Conservation (phyloP, 1,140 invertebrate species). For the Listronotus oregonensis region DNA sequence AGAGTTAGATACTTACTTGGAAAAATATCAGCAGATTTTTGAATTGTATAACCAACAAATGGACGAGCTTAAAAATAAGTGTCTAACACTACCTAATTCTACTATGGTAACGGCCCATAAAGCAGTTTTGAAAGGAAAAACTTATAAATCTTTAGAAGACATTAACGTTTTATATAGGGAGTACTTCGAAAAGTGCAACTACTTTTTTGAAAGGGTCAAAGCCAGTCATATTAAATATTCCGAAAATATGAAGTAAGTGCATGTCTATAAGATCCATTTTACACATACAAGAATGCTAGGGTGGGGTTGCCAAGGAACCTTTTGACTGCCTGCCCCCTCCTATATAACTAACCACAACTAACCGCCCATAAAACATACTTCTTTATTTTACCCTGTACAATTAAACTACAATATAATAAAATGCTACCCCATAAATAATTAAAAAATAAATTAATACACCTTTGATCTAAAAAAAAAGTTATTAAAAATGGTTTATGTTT, state of each 20-base stretch:
- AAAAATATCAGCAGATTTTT: constrained; percentile 1
- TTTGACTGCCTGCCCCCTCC: no score
- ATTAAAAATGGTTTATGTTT: no score
- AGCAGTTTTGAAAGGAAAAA: constrained; percentile 17
- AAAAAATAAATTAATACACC: no score
- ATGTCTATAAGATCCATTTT: no score
- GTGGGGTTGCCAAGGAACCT: no score
- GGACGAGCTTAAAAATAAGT: constrained; percentile 1
- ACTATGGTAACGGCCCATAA: constrained; percentile 6
- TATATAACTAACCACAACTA: no score
- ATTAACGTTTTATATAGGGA: constrained; percentile 7
- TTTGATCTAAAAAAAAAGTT: no score
- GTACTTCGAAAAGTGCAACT: constrained; percentile 17
- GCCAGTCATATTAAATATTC: constrained; percentile 11
- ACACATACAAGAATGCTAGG: no score
- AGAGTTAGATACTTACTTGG: not conserved
- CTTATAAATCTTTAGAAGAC: constrained; percentile 8
- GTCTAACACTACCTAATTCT: constrained; percentile 12
- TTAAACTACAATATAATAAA: no score
- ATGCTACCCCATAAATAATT: no score
- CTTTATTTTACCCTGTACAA: no score
- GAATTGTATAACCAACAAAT: not conserved
- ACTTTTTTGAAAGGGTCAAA: constrained; percentile 24
- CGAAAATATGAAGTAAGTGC: constrained; percentile 11
- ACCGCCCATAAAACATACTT: no score